phyloP scores from a whole-genome alignment of 2,113 vertebrate genomes.

The Tragelaphus scriptus region DNA sequence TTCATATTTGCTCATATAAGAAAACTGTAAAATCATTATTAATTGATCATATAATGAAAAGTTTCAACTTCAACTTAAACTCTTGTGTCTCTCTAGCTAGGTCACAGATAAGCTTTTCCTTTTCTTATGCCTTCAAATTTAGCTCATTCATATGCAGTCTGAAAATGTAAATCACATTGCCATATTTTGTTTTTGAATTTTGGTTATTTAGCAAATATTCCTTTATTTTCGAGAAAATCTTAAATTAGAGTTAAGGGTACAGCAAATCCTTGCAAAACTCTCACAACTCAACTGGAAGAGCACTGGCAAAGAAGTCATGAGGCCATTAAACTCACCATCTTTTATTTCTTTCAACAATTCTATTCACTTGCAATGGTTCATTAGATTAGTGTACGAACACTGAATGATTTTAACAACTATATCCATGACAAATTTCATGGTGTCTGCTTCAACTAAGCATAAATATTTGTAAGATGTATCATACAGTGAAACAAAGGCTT shows the following conservation, averaged over 20 bases:
- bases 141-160: not conserved
- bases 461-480: slow-evolving; percentile 55
- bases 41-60: not conserved
- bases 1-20: not conserved
- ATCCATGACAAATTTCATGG: not conserved
- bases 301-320: not conserved
- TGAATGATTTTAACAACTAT: slow-evolving; percentile 6
- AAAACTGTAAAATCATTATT: not conserved
- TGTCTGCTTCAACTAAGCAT: not conserved
- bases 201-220: not conserved
- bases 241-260: not conserved
- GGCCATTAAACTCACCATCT: not conserved
- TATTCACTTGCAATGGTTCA: not conserved
- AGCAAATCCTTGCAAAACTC: not conserved
- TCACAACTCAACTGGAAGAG: not conserved
- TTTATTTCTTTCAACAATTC: slow-evolving; percentile 15
- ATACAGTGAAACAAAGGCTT: slow-evolving; percentile 38
- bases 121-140: not conserved
- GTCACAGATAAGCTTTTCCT: not conserved
- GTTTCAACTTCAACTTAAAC: not conserved
- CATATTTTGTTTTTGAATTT: not conserved
- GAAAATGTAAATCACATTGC: not conserved
- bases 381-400: not conserved
- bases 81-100: not conserved
- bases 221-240: not conserved